Evolutionary conservation across 2,888 invertebrate genomes (phyloP).

Genomic region (Rhopalosiphum nymphaeae): DNA sequence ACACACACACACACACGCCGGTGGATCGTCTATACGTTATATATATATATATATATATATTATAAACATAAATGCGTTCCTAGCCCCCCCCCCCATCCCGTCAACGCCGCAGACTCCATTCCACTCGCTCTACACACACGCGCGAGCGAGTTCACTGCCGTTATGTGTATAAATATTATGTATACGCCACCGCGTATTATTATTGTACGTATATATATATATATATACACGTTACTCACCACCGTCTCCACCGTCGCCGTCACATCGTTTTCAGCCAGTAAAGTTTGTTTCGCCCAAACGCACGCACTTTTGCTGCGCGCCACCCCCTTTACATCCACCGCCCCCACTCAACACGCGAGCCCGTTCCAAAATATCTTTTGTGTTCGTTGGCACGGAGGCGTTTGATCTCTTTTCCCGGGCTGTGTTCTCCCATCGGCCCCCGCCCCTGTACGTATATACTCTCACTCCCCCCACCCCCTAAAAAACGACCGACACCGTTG

Average conservation of each 20-base stretch:
- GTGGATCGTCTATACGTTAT: neutral
- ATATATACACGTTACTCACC: neutral
- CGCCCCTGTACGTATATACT: neutral
- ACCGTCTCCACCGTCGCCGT: neutral
- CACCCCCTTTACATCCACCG: too few relatives aligned
- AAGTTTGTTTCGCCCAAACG: constrained; percentile 44
- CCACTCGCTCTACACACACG: neutral
- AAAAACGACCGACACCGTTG: neutral
- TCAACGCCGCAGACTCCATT: neutral
- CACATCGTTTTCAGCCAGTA: constrained; percentile 5
- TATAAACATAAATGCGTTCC: neutral
- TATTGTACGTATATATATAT: neutral
- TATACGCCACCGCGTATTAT: neutral
- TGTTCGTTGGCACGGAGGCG: constrained; percentile 1
- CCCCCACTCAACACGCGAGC: neutral
- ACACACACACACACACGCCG: neutral
- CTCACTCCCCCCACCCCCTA: neutral
- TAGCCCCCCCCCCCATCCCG: neutral
- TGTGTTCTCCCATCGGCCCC: neutral
- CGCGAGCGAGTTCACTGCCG: neutral
- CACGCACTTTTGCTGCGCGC: neutral
- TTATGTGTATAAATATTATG: neutral
- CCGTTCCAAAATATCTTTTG: constrained; percentile 50
- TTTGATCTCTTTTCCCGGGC: constrained; percentile 41
- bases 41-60: neutral